phyloP scores from a whole-genome alignment of 2,797 vertebrate genomes.

The Tenualosa thibaudeaui region DNA sequence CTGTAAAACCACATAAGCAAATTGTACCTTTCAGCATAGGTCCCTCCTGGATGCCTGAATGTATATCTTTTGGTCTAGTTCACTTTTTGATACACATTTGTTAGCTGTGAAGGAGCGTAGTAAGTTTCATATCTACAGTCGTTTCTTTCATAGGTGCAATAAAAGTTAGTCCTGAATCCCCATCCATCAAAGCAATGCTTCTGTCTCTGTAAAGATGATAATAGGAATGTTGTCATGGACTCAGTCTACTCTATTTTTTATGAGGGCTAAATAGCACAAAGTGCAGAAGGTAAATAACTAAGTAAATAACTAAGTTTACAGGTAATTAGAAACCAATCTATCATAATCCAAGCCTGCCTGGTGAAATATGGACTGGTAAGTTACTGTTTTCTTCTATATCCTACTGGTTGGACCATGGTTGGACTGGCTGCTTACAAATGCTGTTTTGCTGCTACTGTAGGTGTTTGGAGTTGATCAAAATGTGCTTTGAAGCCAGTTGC shows the following conservation, averaged over 20 bases:
- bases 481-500: conserved; percentile 44
- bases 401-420: conserved; percentile 24
- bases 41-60: not conserved
- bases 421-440: conserved; percentile 32
- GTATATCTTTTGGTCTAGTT: not conserved
- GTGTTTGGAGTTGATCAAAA: conserved; percentile 41
- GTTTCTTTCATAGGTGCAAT: not conserved
- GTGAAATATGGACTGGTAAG: not conserved
- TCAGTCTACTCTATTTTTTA: not conserved
- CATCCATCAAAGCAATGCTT: conserved; percentile 9
- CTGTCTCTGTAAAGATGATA: not conserved
- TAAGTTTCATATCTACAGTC: not conserved
- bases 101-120: not conserved
- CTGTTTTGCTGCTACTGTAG: conserved; percentile 24
- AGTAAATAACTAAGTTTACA: too few relatives aligned
- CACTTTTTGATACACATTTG: not conserved
- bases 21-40: not conserved
- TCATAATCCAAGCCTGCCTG: not conserved
- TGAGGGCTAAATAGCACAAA: not conserved
- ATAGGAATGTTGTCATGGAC: not conserved
- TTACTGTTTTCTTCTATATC: not conserved
- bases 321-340: too few relatives aligned
- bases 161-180: not conserved
- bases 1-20: not conserved
- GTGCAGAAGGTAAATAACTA: not conserved